A percentile compares a stretch with the other conserved stretches of the same genome.
Conservation (phyloP, 2,888 invertebrate genomes). For the Autographa gamma region DNA sequence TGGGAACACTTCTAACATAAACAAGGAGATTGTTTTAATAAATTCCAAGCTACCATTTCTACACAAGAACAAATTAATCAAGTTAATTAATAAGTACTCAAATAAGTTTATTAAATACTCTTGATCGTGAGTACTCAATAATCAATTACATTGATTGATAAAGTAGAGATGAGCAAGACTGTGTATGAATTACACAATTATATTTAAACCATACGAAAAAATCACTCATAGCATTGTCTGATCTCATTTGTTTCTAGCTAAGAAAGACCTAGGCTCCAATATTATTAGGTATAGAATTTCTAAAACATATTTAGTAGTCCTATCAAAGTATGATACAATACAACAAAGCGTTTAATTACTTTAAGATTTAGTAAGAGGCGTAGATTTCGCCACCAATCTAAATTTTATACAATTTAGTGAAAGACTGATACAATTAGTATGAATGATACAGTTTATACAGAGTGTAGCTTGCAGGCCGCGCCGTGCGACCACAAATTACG, state of each 20-base stretch:
- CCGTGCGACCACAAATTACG: constrained; percentile 29
- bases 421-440: constrained; percentile 25
- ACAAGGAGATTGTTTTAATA: neutral
- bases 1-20: neutral
- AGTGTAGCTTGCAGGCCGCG: constrained; percentile 23
- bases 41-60: neutral
- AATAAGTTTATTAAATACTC: constrained; percentile 7
- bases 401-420: constrained; percentile 14
- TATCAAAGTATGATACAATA: neutral
- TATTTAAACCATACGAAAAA: neutral
- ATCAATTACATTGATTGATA: constrained; percentile 47
- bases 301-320: neutral
- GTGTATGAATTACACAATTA: constrained; percentile 29
- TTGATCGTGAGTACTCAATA: constrained; percentile 28
- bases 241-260: neutral
- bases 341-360: too few species aligned
- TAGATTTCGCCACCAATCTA: constrained; percentile 13
- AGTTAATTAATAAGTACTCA: constrained; percentile 6
- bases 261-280: neutral
- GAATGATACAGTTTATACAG: constrained; percentile 37
- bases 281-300: neutral
- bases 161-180: constrained; percentile 22
- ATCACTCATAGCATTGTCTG: neutral
- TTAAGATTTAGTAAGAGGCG: too few species aligned
- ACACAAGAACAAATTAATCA: neutral